Conservation (phyloP, 2,797 vertebrate genomes). For the Pseudochirops cupreus region DNA sequence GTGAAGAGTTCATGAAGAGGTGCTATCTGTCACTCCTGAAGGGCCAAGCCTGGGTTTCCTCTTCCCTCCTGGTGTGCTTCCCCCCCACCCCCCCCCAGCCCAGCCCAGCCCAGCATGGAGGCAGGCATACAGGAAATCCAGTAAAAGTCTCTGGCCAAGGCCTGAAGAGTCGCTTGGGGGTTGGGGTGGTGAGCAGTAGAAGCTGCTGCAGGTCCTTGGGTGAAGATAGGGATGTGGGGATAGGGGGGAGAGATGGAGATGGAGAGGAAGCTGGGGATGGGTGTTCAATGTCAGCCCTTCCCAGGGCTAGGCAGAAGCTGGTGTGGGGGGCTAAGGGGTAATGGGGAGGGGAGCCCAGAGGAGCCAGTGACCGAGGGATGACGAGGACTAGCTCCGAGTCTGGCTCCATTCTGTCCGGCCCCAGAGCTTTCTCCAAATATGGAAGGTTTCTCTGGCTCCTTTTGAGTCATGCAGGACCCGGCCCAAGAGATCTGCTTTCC, state of each 20-base stretch:
- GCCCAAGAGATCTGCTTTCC: constrained; percentile 87
- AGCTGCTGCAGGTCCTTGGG: constrained; percentile 36
- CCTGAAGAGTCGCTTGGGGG: not conserved
- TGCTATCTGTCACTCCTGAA: not conserved
- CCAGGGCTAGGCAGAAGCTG: not conserved
- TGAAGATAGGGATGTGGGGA: constrained; percentile 41
- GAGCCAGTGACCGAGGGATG: constrained; percentile 54
- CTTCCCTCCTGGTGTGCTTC: not conserved
- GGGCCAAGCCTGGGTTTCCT: not conserved
- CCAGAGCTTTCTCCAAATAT: constrained; percentile 89
- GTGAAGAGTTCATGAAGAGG: not conserved
- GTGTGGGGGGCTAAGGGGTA: constrained; percentile 57
- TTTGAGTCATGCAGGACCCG: constrained; percentile 87
- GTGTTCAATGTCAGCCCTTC: not conserved
- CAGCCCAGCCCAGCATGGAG: not conserved
- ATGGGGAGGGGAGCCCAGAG: constrained; percentile 53
- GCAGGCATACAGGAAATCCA: not conserved
- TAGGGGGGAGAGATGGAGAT: constrained; percentile 26
- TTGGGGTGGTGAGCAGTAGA: not conserved
- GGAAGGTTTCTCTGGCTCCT: constrained; percentile 88
- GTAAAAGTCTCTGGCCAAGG: constrained; percentile 4
- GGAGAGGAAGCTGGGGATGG: not conserved
- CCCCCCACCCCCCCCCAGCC: too few relatives aligned
- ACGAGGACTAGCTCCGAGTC: constrained; percentile 72
- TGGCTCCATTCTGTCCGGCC: constrained; percentile 75